A percentile compares a stretch with the other conserved stretches of the same genome.
Evolutionary conservation across 2,888 invertebrate species (phyloP).

Genomic region (Pollenia griseotomentosa): DNA sequence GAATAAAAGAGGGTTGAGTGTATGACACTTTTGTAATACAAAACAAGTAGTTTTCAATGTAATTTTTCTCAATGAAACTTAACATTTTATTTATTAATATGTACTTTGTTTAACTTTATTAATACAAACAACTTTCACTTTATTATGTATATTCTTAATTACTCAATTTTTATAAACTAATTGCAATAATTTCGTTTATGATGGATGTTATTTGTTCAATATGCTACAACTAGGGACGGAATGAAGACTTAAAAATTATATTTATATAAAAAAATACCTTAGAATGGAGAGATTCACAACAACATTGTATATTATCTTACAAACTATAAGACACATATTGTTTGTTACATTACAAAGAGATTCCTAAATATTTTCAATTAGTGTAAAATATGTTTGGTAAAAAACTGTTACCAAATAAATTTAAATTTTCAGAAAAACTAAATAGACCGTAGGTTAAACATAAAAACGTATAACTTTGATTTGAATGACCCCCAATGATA

Average conservation of each 20-base stretch:
- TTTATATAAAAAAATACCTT: slow-evolving; percentile 18
- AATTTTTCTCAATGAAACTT: too few relatives aligned
- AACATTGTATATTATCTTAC: slow-evolving; percentile 36
- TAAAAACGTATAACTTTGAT: slow-evolving; percentile 41
- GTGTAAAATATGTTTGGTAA: slow-evolving; percentile 11
- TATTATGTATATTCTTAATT: neutral
- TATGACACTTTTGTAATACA: too few relatives aligned
- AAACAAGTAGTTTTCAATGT: too few relatives aligned
- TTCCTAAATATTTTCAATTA: slow-evolving; percentile 25
- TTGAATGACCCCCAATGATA: slow-evolving; percentile 16
- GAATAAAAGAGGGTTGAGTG: too few relatives aligned
- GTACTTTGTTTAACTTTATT: neutral
- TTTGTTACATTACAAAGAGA: slow-evolving; percentile 32
- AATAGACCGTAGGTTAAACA: slow-evolving; percentile 19
- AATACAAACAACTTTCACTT: neutral
- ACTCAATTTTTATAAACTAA: slow-evolving; percentile 4
- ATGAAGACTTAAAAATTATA: slow-evolving; percentile 32
- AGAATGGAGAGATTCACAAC: slow-evolving; percentile 27
- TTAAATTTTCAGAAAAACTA: neutral
- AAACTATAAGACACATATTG: slow-evolving; percentile 55
- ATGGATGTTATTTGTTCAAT: slow-evolving; percentile 14
- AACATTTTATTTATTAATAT: neutral
- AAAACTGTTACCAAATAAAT: slow-evolving; percentile 18
- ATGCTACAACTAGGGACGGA: slow-evolving; percentile 55
- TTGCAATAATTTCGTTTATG: slow-evolving; percentile 22